Conservation (phyloP, 2,888 invertebrate genomes). For the Oeneis ivallda region DNA sequence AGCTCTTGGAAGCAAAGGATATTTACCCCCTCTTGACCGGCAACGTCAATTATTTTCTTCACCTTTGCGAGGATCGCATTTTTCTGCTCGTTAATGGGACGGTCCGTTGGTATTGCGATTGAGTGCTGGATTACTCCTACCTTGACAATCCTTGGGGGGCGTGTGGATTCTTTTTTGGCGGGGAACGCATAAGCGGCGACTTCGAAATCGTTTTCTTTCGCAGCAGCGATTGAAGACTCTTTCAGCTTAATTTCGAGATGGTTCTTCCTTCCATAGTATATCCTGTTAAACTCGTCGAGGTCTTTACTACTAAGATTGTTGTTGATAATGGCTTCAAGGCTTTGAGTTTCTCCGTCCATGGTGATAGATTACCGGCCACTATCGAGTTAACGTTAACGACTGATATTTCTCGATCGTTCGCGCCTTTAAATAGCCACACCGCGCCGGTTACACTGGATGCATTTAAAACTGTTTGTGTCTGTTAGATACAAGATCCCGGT, state of each 20-base stretch:
- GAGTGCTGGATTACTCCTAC: constrained; percentile 95
- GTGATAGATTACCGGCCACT: constrained; percentile 39
- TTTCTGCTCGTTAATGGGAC: constrained; percentile 89
- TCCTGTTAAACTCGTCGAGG: constrained; percentile 74
- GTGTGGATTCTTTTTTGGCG: constrained; percentile 73
- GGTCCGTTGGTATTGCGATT: constrained; percentile 89
- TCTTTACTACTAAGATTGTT: constrained; percentile 70
- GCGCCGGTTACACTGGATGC: constrained; percentile 49
- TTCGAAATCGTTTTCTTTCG: constrained; percentile 81
- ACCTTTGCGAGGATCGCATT: constrained; percentile 91
- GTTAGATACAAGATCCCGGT: constrained; percentile 54
- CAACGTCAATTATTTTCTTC: constrained; percentile 89
- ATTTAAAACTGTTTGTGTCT: constrained; percentile 47
- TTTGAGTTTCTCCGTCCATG: constrained; percentile 72
- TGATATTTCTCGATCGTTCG: constrained; percentile 47
- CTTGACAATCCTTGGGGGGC: constrained; percentile 88
- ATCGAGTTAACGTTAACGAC: constrained; percentile 45
- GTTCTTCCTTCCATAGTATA: constrained; percentile 69
- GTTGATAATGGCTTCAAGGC: constrained; percentile 69
- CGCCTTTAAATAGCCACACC: constrained; percentile 60
- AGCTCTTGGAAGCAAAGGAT: constrained; percentile 97
- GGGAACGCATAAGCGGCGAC: constrained; percentile 74
- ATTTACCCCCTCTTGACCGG: constrained; percentile 92
- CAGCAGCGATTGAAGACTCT: constrained; percentile 77
- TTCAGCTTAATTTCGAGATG: constrained; percentile 66